A percentile compares a stretch with the other conserved stretches of the same genome.
These are phyloP conservation scores for Acomys russatus DNA, from an alignment of 2,797 vertebrate genomes.

Conservation along the genomic window DNA sequence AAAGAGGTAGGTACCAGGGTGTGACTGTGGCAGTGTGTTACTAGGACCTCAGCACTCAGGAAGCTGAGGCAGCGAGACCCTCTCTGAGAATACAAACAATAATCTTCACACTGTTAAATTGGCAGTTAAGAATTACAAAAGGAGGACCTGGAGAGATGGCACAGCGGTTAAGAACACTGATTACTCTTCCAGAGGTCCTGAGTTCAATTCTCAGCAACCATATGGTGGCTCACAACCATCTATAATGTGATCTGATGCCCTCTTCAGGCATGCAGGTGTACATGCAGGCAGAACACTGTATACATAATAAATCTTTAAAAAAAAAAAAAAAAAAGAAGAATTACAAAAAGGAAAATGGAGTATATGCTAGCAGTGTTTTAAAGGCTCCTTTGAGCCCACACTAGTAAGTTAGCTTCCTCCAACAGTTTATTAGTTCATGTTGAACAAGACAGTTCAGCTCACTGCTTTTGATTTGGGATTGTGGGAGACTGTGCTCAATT, in stretches of 20 bases:
- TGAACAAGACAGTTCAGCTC: neutral
- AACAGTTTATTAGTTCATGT: neutral
- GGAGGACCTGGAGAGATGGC: no score
- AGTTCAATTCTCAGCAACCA: no score
- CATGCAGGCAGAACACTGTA: no score
- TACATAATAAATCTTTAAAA: no score
- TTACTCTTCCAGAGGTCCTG: no score
- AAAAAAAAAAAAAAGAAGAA: neutral
- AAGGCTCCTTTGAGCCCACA: neutral
- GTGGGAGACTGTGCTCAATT: neutral
- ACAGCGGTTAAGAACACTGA: no score
- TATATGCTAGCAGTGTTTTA: neutral
- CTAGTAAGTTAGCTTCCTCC: neutral
- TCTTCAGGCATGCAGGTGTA: no score
- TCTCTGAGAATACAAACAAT: neutral
- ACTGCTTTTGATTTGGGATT: slow-evolving; percentile 27
- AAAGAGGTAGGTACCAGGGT: neutral
- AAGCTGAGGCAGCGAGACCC: neutral
- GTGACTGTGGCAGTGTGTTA: no score
- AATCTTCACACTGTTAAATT: slow-evolving; percentile 2
- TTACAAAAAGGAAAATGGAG: neutral
- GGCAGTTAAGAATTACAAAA: neutral
- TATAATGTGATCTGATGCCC: no score
- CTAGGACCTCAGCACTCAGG: neutral
- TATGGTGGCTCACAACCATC: no score